Percentiles rank a stretch among this genome's conserved stretches.
phyloP scores from a whole-genome alignment of 2,888 invertebrate genomes.

The Campoplex capitator region DNA sequence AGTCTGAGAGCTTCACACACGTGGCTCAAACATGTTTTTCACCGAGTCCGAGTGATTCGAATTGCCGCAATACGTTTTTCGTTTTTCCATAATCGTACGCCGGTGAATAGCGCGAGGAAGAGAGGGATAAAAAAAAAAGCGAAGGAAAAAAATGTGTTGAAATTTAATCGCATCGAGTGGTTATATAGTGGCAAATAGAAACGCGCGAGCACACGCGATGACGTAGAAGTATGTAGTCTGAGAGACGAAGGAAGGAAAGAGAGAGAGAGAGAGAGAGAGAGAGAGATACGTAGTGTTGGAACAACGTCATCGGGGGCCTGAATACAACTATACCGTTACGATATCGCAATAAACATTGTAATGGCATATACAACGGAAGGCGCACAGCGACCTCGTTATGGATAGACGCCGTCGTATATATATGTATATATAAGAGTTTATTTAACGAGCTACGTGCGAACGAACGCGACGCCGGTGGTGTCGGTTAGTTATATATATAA shows the following conservation, averaged over 20 bases:
- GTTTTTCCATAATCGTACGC: neutral
- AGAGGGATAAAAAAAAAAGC: neutral
- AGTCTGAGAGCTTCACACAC: neutral
- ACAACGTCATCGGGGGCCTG: slow-evolving; percentile 54
- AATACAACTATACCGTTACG: slow-evolving; percentile 58
- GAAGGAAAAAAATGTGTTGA: slow-evolving; percentile 1
- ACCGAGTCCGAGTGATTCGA: neutral
- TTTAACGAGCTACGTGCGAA: slow-evolving; percentile 64
- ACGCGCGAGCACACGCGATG: slow-evolving; percentile 34
- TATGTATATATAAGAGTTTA: slow-evolving; percentile 32
- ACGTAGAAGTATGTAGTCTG: slow-evolving; percentile 8
- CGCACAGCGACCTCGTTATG: slow-evolving; percentile 66
- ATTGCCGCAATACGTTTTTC: neutral
- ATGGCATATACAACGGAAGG: slow-evolving; percentile 64
- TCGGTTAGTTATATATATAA: slow-evolving; percentile 64
- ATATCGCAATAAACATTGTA: slow-evolving; percentile 67
- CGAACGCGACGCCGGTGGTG: slow-evolving; percentile 48
- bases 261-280: neutral
- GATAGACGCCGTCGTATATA: slow-evolving; percentile 54
- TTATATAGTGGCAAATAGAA: slow-evolving; percentile 15
- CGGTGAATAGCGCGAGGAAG: neutral
- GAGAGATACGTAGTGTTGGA: slow-evolving; percentile 27
- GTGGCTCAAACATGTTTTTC: neutral
- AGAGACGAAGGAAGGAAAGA: neutral
- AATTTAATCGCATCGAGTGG: slow-evolving; percentile 20